Conservation (phyloP, 2,888 invertebrate species). For the Pegoplata infirma region DNA sequence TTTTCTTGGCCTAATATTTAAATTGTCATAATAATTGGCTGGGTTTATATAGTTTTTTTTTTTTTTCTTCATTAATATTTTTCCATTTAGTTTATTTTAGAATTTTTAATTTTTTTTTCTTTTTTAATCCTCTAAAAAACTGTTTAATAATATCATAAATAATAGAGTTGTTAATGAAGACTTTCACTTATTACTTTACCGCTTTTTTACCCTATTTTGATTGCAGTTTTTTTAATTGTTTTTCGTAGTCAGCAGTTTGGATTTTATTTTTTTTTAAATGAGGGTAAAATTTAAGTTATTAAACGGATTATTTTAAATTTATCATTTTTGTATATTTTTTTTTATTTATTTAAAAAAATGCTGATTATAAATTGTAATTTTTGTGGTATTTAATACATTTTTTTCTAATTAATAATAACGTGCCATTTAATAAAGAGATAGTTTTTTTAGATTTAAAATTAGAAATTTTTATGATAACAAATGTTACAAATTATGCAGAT, state of each 20-base stretch:
- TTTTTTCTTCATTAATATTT: neutral
- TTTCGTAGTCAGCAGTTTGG: conserved; percentile 6
- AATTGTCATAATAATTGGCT: conserved; percentile 30
- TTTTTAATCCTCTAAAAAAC: conserved; percentile 2
- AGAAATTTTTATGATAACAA: too few relatives aligned
- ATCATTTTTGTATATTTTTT: neutral
- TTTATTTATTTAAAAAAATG: conserved; percentile 15
- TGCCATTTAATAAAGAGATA: too few relatives aligned
- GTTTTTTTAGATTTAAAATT: too few relatives aligned
- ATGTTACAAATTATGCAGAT: too few relatives aligned
- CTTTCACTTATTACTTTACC: neutral
- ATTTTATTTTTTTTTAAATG: neutral
- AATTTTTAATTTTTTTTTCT: neutral
- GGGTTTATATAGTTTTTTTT: neutral
- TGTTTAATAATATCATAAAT: conserved; percentile 1
- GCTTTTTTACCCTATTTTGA: neutral
- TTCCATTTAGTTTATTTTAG: neutral
- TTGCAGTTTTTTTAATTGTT: neutral
- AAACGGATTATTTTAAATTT: conserved; percentile 43
- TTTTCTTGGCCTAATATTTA: conserved; percentile 23
- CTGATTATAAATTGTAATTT: conserved; percentile 44
- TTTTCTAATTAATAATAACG: too few relatives aligned
- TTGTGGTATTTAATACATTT: too few relatives aligned
- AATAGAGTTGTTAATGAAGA: conserved; percentile 13
- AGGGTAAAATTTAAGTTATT: conserved; percentile 18